A percentile compares a stretch with the other conserved stretches of the same genome.
These are phyloP conservation scores for Abrostola tripartita DNA, from an alignment of 2,888 invertebrate species.

Conservation along the genomic window DNA sequence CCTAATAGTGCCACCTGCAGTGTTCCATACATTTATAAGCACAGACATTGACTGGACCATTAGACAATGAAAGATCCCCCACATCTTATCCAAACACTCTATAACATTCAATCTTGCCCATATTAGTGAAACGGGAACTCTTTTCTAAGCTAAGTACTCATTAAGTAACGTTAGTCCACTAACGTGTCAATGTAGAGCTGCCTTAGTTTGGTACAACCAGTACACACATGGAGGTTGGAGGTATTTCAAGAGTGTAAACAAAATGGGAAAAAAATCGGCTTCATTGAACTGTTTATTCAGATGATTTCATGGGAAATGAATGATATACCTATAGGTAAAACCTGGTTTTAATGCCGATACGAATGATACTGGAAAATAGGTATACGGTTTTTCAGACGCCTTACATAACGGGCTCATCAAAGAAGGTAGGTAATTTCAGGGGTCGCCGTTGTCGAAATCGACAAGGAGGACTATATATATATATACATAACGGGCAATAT, in stretches of 20 bases:
- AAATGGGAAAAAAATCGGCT: slow-evolving; percentile 25
- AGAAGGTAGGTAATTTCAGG: no score
- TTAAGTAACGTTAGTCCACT: slow-evolving; percentile 71
- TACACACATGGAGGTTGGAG: slow-evolving; percentile 35
- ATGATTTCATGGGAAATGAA: slow-evolving; percentile 22
- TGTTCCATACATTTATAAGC: background rate
- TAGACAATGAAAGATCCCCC: slow-evolving; percentile 34
- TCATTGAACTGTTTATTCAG: slow-evolving; percentile 31
- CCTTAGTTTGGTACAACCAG: slow-evolving; percentile 53
- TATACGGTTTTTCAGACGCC: no score
- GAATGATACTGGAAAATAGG: background rate
- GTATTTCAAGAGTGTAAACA: slow-evolving; percentile 32
- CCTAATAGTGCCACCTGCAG: slow-evolving; percentile 21
- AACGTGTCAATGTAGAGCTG: slow-evolving; percentile 63
- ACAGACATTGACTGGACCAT: slow-evolving; percentile 21
- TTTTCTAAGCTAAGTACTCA: slow-evolving; percentile 58
- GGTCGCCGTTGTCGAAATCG: no score
- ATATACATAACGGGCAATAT: no score
- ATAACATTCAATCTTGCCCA: slow-evolving; percentile 49
- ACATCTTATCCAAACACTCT: slow-evolving; percentile 34
- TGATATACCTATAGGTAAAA: background rate
- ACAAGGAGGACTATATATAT: no score
- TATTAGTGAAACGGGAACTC: slow-evolving; percentile 49
- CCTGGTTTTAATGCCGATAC: background rate
- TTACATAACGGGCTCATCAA: no score